phyloP scores from a whole-genome alignment of 2,797 vertebrate genomes.

The Streptopelia turtur region DNA sequence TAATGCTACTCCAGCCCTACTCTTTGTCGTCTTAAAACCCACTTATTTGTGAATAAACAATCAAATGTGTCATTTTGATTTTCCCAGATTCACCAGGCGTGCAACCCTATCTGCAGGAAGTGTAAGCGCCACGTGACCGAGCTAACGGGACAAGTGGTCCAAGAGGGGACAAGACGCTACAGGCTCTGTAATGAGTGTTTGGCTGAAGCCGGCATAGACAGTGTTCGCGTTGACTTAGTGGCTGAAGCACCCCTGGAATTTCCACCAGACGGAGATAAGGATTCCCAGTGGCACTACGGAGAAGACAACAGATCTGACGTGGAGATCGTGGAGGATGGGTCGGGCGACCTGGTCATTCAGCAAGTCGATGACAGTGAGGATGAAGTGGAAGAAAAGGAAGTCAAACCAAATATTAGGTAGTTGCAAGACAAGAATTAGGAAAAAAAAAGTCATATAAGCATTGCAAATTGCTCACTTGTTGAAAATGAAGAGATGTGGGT shows the following conservation, averaged over 20 bases:
- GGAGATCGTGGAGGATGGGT: constrained; percentile 91
- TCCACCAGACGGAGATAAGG: constrained; percentile 85
- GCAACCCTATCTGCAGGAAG: constrained; percentile 95
- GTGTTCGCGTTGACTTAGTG: constrained; percentile 86
- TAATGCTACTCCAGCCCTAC: rapidly evolving
- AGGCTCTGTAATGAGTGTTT: constrained; percentile 92
- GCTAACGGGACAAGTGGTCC: constrained; percentile 91
- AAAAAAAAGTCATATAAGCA: constrained; percentile 9
- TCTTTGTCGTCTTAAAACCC: background rate
- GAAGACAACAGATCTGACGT: constrained; percentile 85
- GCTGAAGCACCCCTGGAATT: constrained; percentile 86
- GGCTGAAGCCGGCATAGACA: constrained; percentile 90
- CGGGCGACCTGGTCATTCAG: constrained; percentile 92
- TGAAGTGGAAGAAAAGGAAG: constrained; percentile 83
- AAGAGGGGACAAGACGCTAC: constrained; percentile 92
- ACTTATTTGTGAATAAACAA: background rate
- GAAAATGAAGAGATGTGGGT: background rate
- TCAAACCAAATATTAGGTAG: constrained; percentile 80
- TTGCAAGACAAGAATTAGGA: background rate
- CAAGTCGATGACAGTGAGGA: constrained; percentile 97
- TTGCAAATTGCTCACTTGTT: constrained; percentile 8
- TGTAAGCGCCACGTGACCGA: constrained; percentile 95
- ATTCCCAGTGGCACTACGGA: constrained; percentile 86
- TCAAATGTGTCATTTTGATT: background rate
- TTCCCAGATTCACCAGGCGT: constrained; percentile 94